Conservation (phyloP, 2,113 vertebrate genomes). For the Tonatia bakeri region DNA sequence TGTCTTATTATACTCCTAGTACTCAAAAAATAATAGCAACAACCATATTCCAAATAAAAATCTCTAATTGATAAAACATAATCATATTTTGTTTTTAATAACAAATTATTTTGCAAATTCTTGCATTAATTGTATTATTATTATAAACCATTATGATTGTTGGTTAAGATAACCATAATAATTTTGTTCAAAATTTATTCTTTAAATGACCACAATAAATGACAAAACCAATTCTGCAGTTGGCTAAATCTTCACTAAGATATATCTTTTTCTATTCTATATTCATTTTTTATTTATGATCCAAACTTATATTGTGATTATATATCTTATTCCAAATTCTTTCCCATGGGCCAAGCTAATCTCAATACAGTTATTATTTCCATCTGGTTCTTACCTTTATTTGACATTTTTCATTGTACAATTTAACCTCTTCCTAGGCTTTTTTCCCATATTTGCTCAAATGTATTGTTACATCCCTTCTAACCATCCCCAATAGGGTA, state of each 20-base stretch:
- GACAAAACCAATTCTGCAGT: background rate
- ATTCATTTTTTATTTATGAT: slow-evolving; percentile 35
- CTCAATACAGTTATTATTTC: slow-evolving; percentile 11
- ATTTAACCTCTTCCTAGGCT: background rate
- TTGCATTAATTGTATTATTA: background rate
- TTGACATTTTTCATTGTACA: background rate
- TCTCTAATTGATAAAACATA: background rate
- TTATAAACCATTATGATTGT: background rate
- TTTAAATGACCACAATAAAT: slow-evolving; percentile 13
- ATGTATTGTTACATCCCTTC: background rate
- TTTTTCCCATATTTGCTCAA: background rate
- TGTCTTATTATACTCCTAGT: background rate
- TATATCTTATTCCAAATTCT: background rate
- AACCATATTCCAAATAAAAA: background rate
- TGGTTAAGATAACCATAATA: background rate
- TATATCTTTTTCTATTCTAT: background rate
- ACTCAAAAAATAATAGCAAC: background rate
- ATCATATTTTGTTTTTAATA: background rate
- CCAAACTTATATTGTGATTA: background rate
- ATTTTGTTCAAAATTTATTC: background rate
- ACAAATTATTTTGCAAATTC: background rate
- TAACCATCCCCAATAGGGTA: background rate
- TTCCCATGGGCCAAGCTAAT: background rate
- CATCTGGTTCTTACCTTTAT: background rate
- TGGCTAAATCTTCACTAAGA: background rate